phyloP scores from a whole-genome alignment of 2,113 vertebrate genomes.

The Protobothrops flavoviridis region DNA sequence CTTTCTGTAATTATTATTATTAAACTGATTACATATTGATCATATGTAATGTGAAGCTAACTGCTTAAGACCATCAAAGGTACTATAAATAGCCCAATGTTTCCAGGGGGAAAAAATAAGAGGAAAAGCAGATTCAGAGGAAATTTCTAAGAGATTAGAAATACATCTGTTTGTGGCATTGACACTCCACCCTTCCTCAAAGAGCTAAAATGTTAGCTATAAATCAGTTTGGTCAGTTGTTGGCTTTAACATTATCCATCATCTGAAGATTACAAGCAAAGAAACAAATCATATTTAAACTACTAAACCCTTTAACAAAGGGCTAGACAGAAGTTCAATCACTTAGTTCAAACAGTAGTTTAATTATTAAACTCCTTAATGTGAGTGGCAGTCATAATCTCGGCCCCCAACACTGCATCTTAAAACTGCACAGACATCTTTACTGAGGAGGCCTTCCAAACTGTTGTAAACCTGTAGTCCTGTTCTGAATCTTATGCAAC shows the following conservation, averaged over 20 bases:
- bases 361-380: not conserved
- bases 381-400: no score
- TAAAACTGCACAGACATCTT: no score
- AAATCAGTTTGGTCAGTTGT: not conserved
- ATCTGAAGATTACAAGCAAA: not conserved
- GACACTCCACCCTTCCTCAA: accelerated
- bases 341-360: not conserved
- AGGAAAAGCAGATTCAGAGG: not conserved
- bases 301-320: not conserved
- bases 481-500: not conserved
- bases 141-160: not conserved
- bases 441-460: not conserved
- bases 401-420: no score
- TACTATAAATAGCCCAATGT: accelerated
- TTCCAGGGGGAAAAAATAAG: accelerated
- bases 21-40: conserved; percentile 3
- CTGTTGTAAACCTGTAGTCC: not conserved
- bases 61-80: not conserved
- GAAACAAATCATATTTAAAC: not conserved
- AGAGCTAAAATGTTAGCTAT: not conserved
- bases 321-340: not conserved
- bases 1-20: conserved; percentile 17
- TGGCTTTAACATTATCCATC: not conserved
- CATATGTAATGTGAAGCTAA: not conserved
- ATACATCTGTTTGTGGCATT: not conserved